Evolutionary conservation across 2,888 invertebrate genomes (phyloP).

Genomic region (Cenopis cana): DNA sequence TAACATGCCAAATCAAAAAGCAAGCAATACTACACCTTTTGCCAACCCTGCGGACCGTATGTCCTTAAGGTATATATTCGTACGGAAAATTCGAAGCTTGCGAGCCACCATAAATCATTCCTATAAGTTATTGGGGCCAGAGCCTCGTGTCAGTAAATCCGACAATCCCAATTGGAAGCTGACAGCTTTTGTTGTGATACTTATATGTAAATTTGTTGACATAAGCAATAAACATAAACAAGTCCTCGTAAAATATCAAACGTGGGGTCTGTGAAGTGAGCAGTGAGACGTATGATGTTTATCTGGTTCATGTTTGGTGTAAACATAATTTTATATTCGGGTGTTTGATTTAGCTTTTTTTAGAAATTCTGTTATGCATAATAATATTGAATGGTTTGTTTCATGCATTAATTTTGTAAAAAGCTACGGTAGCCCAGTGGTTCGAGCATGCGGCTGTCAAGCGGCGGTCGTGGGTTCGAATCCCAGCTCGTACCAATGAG

Average conservation of each 20-base stretch:
- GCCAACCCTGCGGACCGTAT: slow-evolving; percentile 34
- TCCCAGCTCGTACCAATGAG: no score
- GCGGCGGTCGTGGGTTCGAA: no score
- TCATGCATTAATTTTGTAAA: no score
- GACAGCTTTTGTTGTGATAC: slow-evolving; percentile 45
- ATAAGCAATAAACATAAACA: slow-evolving; percentile 45
- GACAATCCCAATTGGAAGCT: slow-evolving; percentile 41
- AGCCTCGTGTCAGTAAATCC: slow-evolving; percentile 38
- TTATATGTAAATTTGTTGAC: slow-evolving; percentile 45
- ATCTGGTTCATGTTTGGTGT: background rate
- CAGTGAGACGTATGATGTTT: slow-evolving; percentile 16
- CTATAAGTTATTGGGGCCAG: slow-evolving; percentile 40
- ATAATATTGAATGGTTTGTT: background rate
- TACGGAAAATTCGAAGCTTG: slow-evolving; percentile 42
- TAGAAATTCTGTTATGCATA: background rate
- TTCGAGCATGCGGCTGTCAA: no score
- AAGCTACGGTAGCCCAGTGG: no score
- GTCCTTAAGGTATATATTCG: slow-evolving; percentile 40
- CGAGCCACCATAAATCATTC: slow-evolving; percentile 39
- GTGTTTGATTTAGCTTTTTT: background rate
- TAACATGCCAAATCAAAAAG: slow-evolving; percentile 2
- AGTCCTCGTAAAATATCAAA: slow-evolving; percentile 43
- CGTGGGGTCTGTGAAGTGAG: slow-evolving; percentile 31
- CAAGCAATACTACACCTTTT: background rate
- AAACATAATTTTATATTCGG: background rate